phyloP scores from a whole-genome alignment of 2,888 invertebrate genomes.

The Hymenopus coronatus region DNA sequence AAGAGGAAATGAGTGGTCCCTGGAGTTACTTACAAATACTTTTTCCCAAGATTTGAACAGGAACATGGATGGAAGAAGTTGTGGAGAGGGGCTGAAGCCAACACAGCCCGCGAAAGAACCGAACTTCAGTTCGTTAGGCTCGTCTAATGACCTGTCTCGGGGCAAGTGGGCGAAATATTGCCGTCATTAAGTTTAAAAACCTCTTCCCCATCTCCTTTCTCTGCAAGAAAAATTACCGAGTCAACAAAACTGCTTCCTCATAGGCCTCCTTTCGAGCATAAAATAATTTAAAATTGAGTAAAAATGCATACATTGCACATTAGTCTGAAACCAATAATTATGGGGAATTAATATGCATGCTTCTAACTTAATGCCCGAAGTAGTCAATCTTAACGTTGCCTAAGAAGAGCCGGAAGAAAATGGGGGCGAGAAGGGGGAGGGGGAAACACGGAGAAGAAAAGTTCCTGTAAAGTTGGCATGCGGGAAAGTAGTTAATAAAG shows the following conservation, averaged over 20 bases:
- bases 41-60: background rate
- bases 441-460: constrained; percentile 28
- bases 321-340: constrained; percentile 39
- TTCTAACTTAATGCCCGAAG: constrained; percentile 35
- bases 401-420: constrained; percentile 18
- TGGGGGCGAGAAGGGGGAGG: constrained; percentile 19
- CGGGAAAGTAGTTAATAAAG: constrained; percentile 37
- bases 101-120: background rate
- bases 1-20: background rate
- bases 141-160: constrained; percentile 42
- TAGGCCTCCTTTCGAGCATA: constrained; percentile 32
- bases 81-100: background rate
- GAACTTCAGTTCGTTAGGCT: constrained; percentile 33
- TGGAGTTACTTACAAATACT: background rate
- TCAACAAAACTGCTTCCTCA: constrained; percentile 40
- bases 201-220: constrained; percentile 25
- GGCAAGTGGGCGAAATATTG: constrained; percentile 41
- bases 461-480: constrained; percentile 35
- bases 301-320: constrained; percentile 43
- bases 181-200: constrained; percentile 41
- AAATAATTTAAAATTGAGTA: constrained; percentile 34
- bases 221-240: constrained; percentile 41
- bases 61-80: background rate
- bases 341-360: constrained; percentile 43
- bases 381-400: constrained; percentile 36